These are phyloP conservation scores for Macropis europaea DNA, from an alignment of 2,888 invertebrate genomes.

Conservation along the genomic window DNA sequence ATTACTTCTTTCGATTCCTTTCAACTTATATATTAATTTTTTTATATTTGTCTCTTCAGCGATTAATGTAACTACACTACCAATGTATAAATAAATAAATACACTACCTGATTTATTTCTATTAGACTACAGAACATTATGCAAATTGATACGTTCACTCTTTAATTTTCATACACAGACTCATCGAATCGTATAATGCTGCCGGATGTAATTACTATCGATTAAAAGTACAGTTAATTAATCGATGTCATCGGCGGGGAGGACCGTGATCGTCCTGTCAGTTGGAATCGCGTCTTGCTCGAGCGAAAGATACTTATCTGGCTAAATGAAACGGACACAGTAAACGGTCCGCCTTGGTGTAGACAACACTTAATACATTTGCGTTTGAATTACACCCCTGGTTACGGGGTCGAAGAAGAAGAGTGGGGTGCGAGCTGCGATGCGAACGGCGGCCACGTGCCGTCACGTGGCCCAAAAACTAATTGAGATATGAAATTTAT, in stretches of 20 bases:
- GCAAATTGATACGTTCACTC: too few species aligned
- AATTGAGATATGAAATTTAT: constrained; percentile 80
- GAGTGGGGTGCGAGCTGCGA: constrained; percentile 19
- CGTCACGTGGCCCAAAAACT: constrained; percentile 77
- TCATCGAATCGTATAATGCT: too few species aligned
- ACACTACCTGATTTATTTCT: too few species aligned
- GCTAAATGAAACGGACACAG: constrained; percentile 48
- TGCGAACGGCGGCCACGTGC: constrained; percentile 71
- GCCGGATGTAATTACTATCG: too few species aligned
- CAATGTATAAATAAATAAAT: too few species aligned
- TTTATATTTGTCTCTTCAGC: too few species aligned
- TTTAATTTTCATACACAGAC: too few species aligned
- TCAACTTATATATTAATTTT: too few species aligned
- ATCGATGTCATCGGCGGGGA: background rate
- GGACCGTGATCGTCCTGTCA: constrained; percentile 24
- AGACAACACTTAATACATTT: constrained; percentile 72
- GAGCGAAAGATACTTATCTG: constrained; percentile 59
- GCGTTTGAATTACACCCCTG: constrained; percentile 71
- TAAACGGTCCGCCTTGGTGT: constrained; percentile 55
- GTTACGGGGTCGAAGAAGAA: constrained; percentile 2
- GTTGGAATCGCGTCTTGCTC: constrained; percentile 32
- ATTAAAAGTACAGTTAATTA: background rate
- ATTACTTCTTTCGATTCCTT: too few species aligned
- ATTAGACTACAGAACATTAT: too few species aligned
- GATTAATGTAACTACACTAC: too few species aligned